A percentile compares a stretch with the other conserved stretches of the same genome.
Evolutionary conservation across 2,113 vertebrate genomes (phyloP).

Genomic region (Phoenicopterus ruber): DNA sequence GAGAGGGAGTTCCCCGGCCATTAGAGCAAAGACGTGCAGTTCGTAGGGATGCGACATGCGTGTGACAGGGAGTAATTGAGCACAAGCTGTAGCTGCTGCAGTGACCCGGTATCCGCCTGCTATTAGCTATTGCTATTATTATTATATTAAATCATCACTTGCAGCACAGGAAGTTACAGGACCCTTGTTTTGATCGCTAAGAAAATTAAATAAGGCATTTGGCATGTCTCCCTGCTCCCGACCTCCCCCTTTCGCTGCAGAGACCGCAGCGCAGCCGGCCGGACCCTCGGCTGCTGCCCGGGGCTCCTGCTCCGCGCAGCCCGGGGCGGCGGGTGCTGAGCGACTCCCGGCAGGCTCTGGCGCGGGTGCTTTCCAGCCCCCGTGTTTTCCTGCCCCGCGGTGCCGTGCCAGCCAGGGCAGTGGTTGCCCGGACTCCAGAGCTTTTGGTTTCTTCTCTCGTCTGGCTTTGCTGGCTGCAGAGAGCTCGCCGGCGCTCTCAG

Average conservation of each 20-base stretch:
- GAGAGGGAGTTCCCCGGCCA: fast-evolving
- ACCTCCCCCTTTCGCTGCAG: not conserved
- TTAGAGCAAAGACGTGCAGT: not conserved
- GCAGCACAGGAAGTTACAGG: not conserved
- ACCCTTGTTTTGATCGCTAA: not conserved
- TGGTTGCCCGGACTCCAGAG: not conserved
- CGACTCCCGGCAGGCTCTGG: not conserved
- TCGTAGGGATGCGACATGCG: fast-evolving
- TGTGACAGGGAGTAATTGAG: not conserved
- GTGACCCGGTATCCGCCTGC: not conserved
- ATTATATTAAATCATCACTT: not conserved
- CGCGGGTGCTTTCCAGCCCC: not conserved
- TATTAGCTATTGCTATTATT: not conserved
- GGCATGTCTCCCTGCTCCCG: not conserved
- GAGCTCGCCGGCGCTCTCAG: not conserved
- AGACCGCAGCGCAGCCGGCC: not conserved
- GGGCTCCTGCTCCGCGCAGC: not conserved
- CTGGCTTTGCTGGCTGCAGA: not conserved
- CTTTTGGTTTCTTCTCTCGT: not conserved
- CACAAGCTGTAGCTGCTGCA: not conserved
- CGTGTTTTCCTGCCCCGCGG: not conserved
- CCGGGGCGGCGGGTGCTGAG: not conserved
- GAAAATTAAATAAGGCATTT: not conserved
- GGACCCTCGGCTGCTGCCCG: not conserved
- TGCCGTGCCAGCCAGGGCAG: fast-evolving